phyloP scores from a whole-genome alignment of 2,888 invertebrate genomes.

The Cyclophora albipunctata region DNA sequence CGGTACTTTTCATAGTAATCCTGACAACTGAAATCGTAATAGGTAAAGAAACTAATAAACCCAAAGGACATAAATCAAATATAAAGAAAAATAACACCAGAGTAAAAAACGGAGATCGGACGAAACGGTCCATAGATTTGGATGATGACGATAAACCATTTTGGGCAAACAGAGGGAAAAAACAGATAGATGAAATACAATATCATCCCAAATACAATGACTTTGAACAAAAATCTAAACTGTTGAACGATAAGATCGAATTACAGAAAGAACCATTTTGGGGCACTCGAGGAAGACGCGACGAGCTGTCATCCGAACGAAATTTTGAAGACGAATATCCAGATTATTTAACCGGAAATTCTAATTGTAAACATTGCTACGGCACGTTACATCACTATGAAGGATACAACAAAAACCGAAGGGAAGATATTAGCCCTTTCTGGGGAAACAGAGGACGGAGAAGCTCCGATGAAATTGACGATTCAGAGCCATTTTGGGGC shows the following conservation, averaged over 20 bases:
- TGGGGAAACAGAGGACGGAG: slow-evolving; percentile 43
- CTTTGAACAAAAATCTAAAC: slow-evolving; percentile 20
- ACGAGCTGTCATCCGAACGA: slow-evolving; percentile 36
- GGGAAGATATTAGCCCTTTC: slow-evolving; percentile 41
- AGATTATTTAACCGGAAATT: slow-evolving; percentile 8
- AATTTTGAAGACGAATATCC: slow-evolving; percentile 23
- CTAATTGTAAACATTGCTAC: slow-evolving; percentile 30
- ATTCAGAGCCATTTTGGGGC: slow-evolving; percentile 46
- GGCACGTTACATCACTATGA: slow-evolving; percentile 17
- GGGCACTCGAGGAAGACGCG: slow-evolving; percentile 54
- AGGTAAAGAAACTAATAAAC: slow-evolving; percentile 41
- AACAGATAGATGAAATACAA: slow-evolving; percentile 21
- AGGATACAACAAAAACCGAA: slow-evolving; percentile 14
- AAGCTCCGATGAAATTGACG: slow-evolving; percentile 27
- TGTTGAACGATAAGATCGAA: slow-evolving; percentile 25
- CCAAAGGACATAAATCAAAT: slow-evolving; percentile 28
- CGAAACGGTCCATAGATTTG: slow-evolving; percentile 40
- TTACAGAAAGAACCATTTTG: slow-evolving; percentile 52
- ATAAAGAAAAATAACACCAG: slow-evolving; percentile 31
- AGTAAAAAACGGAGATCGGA: slow-evolving; percentile 30
- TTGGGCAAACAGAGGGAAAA: slow-evolving; percentile 43
- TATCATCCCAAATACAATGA: slow-evolving; percentile 18
- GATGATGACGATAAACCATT: slow-evolving; percentile 38
- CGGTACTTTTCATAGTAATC: slow-evolving; percentile 39
- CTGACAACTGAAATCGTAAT: slow-evolving; percentile 39